phyloP scores from a whole-genome alignment of 30 jellyfish, hydroid and myxozoan species.

The Pseudorhiza aurosa region DNA sequence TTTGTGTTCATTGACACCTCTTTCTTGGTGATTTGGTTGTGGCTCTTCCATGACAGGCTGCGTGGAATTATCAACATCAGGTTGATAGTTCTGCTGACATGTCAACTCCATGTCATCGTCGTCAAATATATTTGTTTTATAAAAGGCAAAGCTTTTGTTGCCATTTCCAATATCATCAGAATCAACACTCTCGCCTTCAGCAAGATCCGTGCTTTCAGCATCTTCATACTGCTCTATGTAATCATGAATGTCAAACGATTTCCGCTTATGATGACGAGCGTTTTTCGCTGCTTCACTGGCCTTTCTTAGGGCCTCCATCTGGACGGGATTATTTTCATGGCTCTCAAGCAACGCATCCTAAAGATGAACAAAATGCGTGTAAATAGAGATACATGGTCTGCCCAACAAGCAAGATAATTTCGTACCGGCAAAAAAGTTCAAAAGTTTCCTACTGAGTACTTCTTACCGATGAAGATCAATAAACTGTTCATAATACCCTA shows the following conservation, averaged over 20 bases:
- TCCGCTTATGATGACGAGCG: slow-evolving; percentile 15
- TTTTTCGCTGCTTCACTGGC: background rate
- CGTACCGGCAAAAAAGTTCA: no score
- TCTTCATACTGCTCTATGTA: background rate
- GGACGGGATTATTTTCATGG: no score
- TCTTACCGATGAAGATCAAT: no score
- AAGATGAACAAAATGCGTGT: no score
- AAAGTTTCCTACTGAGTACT: no score
- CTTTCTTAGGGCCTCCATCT: no score
- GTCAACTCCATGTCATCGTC: slow-evolving; percentile 30
- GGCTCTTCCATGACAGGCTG: background rate
- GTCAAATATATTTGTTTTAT: background rate
- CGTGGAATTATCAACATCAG: background rate
- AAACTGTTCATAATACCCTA: no score
- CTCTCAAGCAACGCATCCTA: no score
- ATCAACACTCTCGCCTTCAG: background rate
- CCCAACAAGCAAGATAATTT: no score
- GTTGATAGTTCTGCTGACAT: background rate
- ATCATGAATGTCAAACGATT: slow-evolving; percentile 31
- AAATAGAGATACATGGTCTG: no score
- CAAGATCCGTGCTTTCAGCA: background rate
- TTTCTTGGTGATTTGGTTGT: background rate
- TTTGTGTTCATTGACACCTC: background rate
- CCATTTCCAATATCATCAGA: background rate
- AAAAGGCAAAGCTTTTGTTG: background rate